Base-by-base conservation (phyloP, 2,797 vertebrate species). In the Glyptemys insculpta region DNA sequence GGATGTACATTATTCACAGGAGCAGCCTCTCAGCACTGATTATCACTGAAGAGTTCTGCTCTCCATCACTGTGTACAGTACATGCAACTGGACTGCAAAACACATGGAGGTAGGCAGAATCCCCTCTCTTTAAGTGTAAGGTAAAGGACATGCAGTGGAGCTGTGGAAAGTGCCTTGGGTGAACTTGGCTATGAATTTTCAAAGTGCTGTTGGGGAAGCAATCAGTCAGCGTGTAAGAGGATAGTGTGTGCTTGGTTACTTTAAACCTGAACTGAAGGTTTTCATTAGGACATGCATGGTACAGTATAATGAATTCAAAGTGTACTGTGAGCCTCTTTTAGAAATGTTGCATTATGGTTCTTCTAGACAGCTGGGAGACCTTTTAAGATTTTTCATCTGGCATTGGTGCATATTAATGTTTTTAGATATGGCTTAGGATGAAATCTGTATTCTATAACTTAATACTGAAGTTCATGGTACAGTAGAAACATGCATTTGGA, bases 21-120 rank as follows among this genome's bases (percentile, higher is more conserved):
- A 98, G 95, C 97, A 96, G 95, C 97, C 95, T 97, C 97, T 97
- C 92, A 97, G 97, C 84, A 83, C 95, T 94, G 94, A 95, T 95
- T 92, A 96, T 95, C 95, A 86, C 90, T 84, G 92, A 96, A 96
- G 97, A 96, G 97, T 96, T 95, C 91, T 1, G 95, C 95, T 97
- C 95, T 95, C 93, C 94, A 95, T 93, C 92, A 76, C 94, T 79
- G 83, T 5, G 81, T 85, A 91, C 96, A 91, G 95, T 88, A 95
- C 96, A 74, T 90, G 93, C 96, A 92, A 89, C 96, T 87, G 98
- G 97, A 93, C 94, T 25, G 83, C 93, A 14, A 91, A 93, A 93
- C 92, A 12, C 16, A 68, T 72, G 89, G 95, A 98, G 96, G 97
- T 96, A 97, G 97, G 97, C 92, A 72, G 95, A 87, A 86, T 83